Conservation (phyloP, 2,888 invertebrate species). For the Nomada fucata region DNA sequence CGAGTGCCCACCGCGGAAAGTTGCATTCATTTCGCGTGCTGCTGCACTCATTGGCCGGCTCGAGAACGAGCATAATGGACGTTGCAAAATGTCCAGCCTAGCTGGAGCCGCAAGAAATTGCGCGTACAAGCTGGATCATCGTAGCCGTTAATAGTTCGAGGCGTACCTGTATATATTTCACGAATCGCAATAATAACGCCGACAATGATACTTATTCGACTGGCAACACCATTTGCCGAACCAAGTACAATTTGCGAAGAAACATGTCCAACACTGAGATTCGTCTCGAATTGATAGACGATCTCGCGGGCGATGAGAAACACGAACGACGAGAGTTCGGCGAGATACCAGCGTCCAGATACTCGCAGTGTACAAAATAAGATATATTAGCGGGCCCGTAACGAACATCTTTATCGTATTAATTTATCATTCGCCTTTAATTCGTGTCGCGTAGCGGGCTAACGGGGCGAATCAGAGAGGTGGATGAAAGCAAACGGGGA, state of each 20-base stretch:
- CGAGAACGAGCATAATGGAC: slow-evolving; percentile 58
- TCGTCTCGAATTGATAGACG: neutral
- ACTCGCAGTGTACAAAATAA: slow-evolving; percentile 19
- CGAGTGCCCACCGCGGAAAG: slow-evolving; percentile 60
- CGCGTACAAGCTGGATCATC: slow-evolving; percentile 58
- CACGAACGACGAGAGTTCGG: slow-evolving; percentile 22
- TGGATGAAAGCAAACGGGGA: neutral
- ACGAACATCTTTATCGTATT: slow-evolving; percentile 56
- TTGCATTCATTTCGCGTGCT: slow-evolving; percentile 68
- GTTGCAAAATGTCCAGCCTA: slow-evolving; percentile 61
- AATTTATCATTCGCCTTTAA: slow-evolving; percentile 52
- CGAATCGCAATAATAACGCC: too few relatives aligned
- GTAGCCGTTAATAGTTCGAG: slow-evolving; percentile 66
- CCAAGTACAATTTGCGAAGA: too few relatives aligned
- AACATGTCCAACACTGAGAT: too few relatives aligned
- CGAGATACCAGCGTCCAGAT: slow-evolving; percentile 43
- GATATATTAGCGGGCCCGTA: slow-evolving; percentile 35
- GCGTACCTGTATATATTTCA: neutral
- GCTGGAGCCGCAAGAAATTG: slow-evolving; percentile 55
- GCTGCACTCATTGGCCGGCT: slow-evolving; percentile 50
- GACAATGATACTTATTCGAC: too few relatives aligned
- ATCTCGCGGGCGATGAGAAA: slow-evolving; percentile 27
- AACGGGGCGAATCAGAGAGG: neutral
- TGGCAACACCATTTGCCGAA: too few relatives aligned
- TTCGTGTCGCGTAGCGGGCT: slow-evolving; percentile 6